Conservation (phyloP, 2,113 vertebrate genomes). For the Sebastes schlegelii region DNA sequence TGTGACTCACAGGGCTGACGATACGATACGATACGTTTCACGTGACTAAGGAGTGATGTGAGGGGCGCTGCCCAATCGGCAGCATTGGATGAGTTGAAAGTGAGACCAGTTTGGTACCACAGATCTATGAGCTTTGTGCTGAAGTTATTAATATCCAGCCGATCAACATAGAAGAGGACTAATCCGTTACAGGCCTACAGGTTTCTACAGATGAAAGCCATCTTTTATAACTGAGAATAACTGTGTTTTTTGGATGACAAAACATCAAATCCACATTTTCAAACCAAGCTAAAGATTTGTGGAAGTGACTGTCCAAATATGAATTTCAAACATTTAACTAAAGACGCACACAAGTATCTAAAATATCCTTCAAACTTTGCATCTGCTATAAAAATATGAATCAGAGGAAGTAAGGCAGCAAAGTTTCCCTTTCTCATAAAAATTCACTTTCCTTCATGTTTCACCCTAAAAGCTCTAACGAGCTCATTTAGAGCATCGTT, state of each 20-base stretch:
- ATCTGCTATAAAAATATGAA: not conserved
- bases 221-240: not conserved
- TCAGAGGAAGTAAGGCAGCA: conserved; percentile 15
- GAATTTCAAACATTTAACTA: conserved; percentile 7
- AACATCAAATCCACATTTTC: not conserved
- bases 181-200: too few relatives aligned
- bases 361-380: not conserved
- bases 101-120: too few relatives aligned
- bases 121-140: too few relatives aligned
- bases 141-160: too few relatives aligned
- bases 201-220: not conserved
- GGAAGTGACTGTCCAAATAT: not conserved
- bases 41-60: too few relatives aligned
- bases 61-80: too few relatives aligned
- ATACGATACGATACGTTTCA: too few relatives aligned
- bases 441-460: conserved; percentile 19
- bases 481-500: conserved; percentile 45
- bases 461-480: conserved; percentile 13
- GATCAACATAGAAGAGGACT: too few relatives aligned
- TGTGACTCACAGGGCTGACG: too few relatives aligned
- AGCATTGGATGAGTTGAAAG: too few relatives aligned
- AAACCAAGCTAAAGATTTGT: not conserved
- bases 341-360: not conserved
- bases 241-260: not conserved
- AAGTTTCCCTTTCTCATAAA: conserved; percentile 14